Percentiles rank a stretch among this genome's conserved stretches.
These are phyloP conservation scores for Portunus trituberculatus DNA, from an alignment of 1,140 invertebrate genomes.

Conservation along the genomic window DNA sequence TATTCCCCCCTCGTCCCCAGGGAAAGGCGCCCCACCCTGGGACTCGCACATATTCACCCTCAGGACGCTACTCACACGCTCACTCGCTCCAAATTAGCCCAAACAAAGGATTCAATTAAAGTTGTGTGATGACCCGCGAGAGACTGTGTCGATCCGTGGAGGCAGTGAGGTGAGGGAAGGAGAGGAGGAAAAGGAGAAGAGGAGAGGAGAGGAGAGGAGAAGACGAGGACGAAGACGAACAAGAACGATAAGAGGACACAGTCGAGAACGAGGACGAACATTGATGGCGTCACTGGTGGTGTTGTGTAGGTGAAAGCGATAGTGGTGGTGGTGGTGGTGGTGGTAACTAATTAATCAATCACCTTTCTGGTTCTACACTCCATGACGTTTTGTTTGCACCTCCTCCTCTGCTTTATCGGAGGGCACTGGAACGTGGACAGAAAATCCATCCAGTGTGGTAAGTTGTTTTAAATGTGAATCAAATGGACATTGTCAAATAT, in stretches of 20 bases:
- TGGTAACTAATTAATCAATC: background rate
- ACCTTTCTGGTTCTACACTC: no score
- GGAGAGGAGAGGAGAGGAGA: background rate
- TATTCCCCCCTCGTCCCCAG: background rate
- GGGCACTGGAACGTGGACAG: no score
- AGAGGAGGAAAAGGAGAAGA: background rate
- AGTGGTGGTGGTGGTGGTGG: background rate
- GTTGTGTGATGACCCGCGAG: conserved; percentile 17
- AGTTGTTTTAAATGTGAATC: no score
- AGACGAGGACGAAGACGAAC: background rate
- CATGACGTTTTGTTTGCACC: no score
- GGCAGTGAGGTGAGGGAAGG: background rate
- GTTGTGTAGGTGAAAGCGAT: background rate
- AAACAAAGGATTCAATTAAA: conserved; percentile 24
- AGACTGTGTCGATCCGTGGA: background rate
- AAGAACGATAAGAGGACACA: background rate
- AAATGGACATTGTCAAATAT: no score
- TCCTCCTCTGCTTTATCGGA: no score
- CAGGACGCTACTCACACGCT: conserved; percentile 18
- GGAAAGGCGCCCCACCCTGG: background rate
- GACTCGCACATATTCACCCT: background rate
- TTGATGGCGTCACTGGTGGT: background rate
- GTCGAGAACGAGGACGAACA: background rate
- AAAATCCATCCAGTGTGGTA: no score
- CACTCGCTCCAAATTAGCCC: background rate